These are phyloP conservation scores for Pygathrix nemaeus DNA, from an alignment of 2,113 vertebrate species.

Conservation along the genomic window DNA sequence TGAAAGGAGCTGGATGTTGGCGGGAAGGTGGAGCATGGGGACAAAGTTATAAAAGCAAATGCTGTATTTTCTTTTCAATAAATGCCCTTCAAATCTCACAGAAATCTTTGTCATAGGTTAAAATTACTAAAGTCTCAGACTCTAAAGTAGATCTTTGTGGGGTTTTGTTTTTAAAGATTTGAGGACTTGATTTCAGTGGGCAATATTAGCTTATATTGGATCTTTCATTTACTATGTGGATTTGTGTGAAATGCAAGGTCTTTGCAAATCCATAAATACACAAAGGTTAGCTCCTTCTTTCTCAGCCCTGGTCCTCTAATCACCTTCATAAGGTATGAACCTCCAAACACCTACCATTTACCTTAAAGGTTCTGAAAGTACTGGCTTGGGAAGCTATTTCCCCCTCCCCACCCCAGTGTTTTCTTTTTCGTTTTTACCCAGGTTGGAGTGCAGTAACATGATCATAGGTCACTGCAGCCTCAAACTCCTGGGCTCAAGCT, in stretches of 20 bases:
- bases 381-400: not conserved
- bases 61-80: slow-evolving; percentile 8
- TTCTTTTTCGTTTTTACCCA: no score
- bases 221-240: slow-evolving; percentile 5
- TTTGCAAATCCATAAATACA: slow-evolving; percentile 30
- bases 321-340: not conserved
- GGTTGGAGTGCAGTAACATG: no score
- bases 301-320: not conserved
- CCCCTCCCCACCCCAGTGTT: no score
- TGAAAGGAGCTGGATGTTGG: slow-evolving; percentile 18
- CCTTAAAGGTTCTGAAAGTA: not conserved
- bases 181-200: slow-evolving; percentile 6
- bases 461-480: no score
- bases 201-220: not conserved
- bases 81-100: slow-evolving; percentile 32
- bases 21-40: not conserved
- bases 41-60: slow-evolving; percentile 21
- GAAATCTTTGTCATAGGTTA: slow-evolving; percentile 22
- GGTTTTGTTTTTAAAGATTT: slow-evolving; percentile 7
- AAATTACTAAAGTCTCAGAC: not conserved
- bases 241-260: not conserved
- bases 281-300: not conserved
- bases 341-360: not conserved
- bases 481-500: no score
- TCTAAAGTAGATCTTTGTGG: not conserved